These are phyloP conservation scores for Drosophila seclusa DNA, from an alignment of 2,888 invertebrate genomes.

Conservation along the genomic window DNA sequence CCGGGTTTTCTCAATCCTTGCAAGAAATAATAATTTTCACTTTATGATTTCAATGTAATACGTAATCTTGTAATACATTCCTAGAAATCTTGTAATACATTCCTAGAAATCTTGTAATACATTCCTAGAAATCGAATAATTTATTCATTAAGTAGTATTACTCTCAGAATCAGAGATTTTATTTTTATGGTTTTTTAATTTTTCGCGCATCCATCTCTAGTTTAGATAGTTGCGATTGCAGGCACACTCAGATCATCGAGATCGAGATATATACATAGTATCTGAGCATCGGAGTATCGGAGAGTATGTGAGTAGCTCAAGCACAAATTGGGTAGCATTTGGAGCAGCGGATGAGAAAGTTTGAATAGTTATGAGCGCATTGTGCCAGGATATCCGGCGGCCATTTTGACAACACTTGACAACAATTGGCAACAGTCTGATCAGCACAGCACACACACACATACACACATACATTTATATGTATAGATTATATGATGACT, in stretches of 20 bases:
- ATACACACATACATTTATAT: background rate
- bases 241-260: background rate
- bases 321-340: background rate
- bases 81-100: too few species aligned
- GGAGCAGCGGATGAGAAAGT: constrained; percentile 3
- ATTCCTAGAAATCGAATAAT: background rate
- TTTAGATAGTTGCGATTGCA: constrained; percentile 3
- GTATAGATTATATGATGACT: background rate
- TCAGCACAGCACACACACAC: too few species aligned
- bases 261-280: constrained; percentile 5
- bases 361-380: background rate
- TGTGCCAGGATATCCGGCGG: constrained; percentile 38
- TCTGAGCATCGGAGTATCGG: background rate
- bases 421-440: background rate
- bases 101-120: too few species aligned
- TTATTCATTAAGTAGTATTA: background rate
- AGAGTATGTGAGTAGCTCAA: background rate
- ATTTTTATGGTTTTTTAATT: rapidly evolving
- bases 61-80: background rate
- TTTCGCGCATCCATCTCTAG: constrained; percentile 6
- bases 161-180: background rate
- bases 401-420: constrained; percentile 9
- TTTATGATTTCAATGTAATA: background rate
- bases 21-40: background rate
- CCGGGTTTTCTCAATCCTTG: background rate